Base-by-base conservation (phyloP, 1,140 invertebrate genomes). In the Homarus americanus region DNA sequence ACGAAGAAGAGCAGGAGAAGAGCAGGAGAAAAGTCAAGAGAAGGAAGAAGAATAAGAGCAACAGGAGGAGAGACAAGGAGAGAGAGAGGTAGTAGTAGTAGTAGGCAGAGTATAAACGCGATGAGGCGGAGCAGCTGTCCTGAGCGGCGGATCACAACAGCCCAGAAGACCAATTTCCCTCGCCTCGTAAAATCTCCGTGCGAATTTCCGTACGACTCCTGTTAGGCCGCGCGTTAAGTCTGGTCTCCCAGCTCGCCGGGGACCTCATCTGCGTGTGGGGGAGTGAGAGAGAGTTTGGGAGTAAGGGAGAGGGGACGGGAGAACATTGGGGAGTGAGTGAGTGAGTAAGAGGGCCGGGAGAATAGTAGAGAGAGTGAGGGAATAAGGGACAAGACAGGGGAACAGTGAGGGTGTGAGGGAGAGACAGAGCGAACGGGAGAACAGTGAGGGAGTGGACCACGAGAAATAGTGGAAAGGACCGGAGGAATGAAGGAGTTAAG, bases 201-300 rank as follows among this genome's bases (percentile, higher is more conserved):
- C 38, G 76, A 79, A 79, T 79, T 79, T 79, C 76, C 76, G 76
- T 32, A n/a, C n/a, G 28, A 53, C 24, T 79, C 76, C 9, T 79
- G 76, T 69, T 69, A 32, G 63, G n/a, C 40, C 38, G 40, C 15
- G 40, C 34, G 73, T 76, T 76, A 40, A 76, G 40, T 40, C 73
- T 28, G 73, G 36, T 76, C 63, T 49, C 20, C 63, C 63, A 10
- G 73, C 36, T 40, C 73, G 15, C 36, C 32, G 17, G 36, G 17
- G 73, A 40, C 73, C 12, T 40, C 73, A 76, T 76, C 73, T 40
- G 73, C 73, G 12, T 76, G 73, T 15, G 40, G 5, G 28, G 72
- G n/a, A 34, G 72, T 34, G 32, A 20, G 72, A 10, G 32, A 32
- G 72, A 34, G n/a, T n/a, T 72, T 9, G 34, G 66, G 66, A 34